Conservation (phyloP, 1,140 invertebrate species). For the Linepithema humile region DNA sequence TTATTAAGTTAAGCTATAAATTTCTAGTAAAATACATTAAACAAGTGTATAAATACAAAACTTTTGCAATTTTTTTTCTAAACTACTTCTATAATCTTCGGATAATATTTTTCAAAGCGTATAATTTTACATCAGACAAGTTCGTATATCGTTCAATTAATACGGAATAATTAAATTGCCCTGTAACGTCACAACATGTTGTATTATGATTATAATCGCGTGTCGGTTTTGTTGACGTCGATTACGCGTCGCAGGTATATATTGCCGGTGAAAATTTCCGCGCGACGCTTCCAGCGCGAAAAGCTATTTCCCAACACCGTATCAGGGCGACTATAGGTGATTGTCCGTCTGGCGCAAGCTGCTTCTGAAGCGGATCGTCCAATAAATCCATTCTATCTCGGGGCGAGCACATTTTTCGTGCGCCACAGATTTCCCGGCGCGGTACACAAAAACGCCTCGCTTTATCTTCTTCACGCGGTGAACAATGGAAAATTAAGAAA, state of each 20-base stretch:
- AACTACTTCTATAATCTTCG: background rate
- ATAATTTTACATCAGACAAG: background rate
- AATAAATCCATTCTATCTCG: constrained; percentile 53
- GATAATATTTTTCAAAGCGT: no score
- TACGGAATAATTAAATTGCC: background rate
- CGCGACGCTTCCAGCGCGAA: background rate
- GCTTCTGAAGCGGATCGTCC: constrained; percentile 36
- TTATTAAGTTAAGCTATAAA: background rate
- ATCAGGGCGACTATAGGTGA: constrained; percentile 42
- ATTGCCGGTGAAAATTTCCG: constrained; percentile 1
- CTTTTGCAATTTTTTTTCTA: background rate
- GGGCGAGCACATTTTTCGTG: constrained; percentile 48
- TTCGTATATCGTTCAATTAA: background rate
- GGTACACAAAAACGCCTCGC: background rate
- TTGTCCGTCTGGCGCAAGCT: constrained; percentile 48
- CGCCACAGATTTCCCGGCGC: constrained; percentile 24
- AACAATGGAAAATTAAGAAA: constrained; percentile 45
- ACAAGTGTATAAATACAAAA: background rate
- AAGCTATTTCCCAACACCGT: constrained; percentile 42
- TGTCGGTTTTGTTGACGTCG: background rate
- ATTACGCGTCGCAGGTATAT: background rate
- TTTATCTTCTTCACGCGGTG: background rate
- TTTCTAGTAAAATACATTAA: background rate
- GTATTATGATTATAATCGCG: constrained; percentile 14
- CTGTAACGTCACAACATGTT: background rate